These are phyloP conservation scores for Alloscopus bannaensis DNA, from an alignment of 2,888 invertebrate genomes.

Conservation along the genomic window DNA sequence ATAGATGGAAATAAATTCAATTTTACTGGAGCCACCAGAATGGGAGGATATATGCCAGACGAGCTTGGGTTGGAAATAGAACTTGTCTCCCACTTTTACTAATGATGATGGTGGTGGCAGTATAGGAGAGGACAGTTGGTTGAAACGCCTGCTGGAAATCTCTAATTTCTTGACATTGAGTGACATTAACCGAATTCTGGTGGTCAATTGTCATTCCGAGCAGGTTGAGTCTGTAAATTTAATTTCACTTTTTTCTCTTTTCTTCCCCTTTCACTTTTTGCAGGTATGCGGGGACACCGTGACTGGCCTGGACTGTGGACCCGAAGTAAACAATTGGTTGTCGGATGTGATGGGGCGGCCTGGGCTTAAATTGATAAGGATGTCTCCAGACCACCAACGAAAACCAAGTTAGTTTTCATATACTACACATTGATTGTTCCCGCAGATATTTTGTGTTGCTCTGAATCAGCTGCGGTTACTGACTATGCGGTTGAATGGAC, in stretches of 20 bases:
- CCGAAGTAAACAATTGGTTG: slow-evolving; percentile 88
- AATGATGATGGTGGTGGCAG: slow-evolving; percentile 8
- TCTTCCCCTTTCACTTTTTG: slow-evolving; percentile 37
- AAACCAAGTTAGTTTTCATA: slow-evolving; percentile 71
- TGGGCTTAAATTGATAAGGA: slow-evolving; percentile 76
- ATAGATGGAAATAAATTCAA: too few relatives aligned
- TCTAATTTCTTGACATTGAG: slow-evolving; percentile 44
- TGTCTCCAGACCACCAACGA: slow-evolving; percentile 69
- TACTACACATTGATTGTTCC: too few relatives aligned
- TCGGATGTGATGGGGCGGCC: slow-evolving; percentile 82
- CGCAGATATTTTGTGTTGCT: too few relatives aligned
- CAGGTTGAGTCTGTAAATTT: slow-evolving; percentile 26
- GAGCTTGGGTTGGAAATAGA: too few relatives aligned
- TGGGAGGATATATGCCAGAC: too few relatives aligned
- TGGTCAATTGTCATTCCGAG: slow-evolving; percentile 29
- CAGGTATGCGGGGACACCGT: slow-evolving; percentile 89
- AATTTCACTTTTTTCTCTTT: slow-evolving; percentile 47
- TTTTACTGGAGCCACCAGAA: too few relatives aligned
- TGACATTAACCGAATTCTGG: slow-evolving; percentile 28
- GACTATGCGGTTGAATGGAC: too few relatives aligned
- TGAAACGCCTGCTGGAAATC: slow-evolving; percentile 30
- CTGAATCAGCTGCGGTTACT: too few relatives aligned
- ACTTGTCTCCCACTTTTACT: too few relatives aligned
- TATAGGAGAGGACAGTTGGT: slow-evolving; percentile 1
- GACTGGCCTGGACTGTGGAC: slow-evolving; percentile 89